phyloP scores from a whole-genome alignment of 1,140 invertebrate species.

The Drosophila littoralis region DNA sequence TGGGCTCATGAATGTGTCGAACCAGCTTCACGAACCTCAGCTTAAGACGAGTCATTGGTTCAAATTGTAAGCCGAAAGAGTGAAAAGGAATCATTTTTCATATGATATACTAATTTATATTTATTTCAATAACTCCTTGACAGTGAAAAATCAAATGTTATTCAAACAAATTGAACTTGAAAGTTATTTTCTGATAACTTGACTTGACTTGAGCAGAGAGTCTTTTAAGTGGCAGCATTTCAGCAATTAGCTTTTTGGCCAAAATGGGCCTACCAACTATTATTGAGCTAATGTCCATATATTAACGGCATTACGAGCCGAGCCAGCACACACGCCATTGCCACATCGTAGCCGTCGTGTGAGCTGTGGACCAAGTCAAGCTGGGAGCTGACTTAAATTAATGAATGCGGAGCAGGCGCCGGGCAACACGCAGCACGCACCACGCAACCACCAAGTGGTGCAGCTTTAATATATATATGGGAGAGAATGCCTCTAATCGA shows the following conservation, averaged over 20 bases:
- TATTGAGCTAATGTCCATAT: conserved; percentile 43
- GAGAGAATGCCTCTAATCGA: conserved; percentile 71
- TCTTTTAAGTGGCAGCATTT: conserved; percentile 3
- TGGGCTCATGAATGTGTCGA: no score
- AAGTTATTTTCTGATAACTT: no score
- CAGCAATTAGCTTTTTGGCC: conserved; percentile 23
- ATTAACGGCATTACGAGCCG: conserved; percentile 40
- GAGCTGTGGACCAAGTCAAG: conserved; percentile 18
- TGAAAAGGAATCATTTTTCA: no score
- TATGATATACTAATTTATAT: no score
- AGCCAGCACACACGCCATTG: conserved; percentile 56
- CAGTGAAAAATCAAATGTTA: no score
- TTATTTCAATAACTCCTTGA: no score
- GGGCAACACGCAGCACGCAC: conserved; percentile 18
- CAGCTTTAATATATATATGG: conserved; percentile 41
- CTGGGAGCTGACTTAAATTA: conserved; percentile 56
- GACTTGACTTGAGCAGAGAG: background rate
- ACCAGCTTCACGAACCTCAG: no score
- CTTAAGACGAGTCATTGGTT: no score
- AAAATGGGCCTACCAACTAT: conserved; percentile 45
- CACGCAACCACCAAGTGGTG: conserved; percentile 10
- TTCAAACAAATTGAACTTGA: no score
- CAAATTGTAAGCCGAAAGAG: no score
- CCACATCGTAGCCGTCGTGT: conserved; percentile 57
- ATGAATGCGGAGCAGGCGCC: conserved; percentile 60